Conservation (phyloP, 2,113 vertebrate species). For the Pteropus alecto region DNA sequence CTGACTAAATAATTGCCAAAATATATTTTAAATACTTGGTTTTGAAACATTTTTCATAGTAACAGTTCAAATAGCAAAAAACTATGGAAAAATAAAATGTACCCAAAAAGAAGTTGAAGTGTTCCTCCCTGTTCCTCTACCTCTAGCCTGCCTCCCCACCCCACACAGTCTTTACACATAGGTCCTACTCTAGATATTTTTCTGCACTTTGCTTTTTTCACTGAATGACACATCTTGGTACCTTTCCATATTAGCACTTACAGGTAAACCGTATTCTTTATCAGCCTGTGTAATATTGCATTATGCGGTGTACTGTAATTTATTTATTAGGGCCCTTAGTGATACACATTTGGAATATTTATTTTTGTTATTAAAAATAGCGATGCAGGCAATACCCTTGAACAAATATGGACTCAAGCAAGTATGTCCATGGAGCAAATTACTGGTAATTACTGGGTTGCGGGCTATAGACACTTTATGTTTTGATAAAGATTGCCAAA, state of each 20-base stretch:
- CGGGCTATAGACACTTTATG: not conserved
- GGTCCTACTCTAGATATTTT: rapidly evolving
- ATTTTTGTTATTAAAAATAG: not conserved
- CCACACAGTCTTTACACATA: rapidly evolving
- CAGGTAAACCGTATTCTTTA: not conserved
- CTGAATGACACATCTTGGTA: not conserved
- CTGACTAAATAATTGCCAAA: not conserved
- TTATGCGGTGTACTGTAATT: not conserved
- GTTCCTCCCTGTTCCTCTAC: not conserved
- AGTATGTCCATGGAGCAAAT: rapidly evolving
- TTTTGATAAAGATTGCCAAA: not conserved
- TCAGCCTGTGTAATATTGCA: not conserved
- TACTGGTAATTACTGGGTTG: not conserved
- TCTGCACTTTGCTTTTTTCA: not conserved
- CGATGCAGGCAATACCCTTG: not conserved
- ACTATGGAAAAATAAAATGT: not conserved
- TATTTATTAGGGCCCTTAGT: not conserved
- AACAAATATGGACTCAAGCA: not conserved
- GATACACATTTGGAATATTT: not conserved
- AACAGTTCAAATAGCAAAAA: constrained; percentile 1
- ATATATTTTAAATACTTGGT: not conserved
- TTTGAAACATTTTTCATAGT: not conserved
- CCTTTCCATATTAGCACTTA: not conserved
- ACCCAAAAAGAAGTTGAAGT: not conserved
- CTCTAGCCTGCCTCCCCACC: not conserved